Base-by-base conservation (phyloP, 2,888 invertebrate species). In the Orthonevra nobilis region DNA sequence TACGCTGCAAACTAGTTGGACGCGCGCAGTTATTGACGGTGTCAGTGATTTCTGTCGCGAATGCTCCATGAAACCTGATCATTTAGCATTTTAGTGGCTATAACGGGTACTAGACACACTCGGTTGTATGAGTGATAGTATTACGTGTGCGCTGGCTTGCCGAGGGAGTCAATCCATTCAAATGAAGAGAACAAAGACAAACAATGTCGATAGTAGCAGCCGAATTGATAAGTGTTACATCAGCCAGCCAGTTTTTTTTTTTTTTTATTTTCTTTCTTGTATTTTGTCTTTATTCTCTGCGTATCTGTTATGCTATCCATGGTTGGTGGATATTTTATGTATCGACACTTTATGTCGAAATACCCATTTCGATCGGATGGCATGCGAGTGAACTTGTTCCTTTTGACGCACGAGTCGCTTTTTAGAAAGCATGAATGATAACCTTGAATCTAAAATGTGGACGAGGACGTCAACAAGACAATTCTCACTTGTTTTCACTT, bases 361-460 rank as follows among this genome's bases (percentile, higher is more conserved):
- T 42, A 50, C n/a, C n/a, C n/a, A n/a, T 32, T 34, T 19, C 17
- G 3, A 20, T 32, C n/a, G 10, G 17, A 3, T 48, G 20, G 32
- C 17, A 36, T 14, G 12, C 17, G 5, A 14, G 26, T 54, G 23
- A 36, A 54, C 52, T 23, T 38, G 52, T 26, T 36, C 36, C 9
- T 54, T 36, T 4, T 36, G 26, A 15, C n/a, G n/a, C n/a, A 36
- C 36, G 2, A 36, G 48, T 17, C 10, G 14, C 2, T 36, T 36
- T n/a, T 54, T 36, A 34, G 26, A 54, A 36, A 54, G 52, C 36
- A 34, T 38, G 28, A 32, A 14, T 23, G 52, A 52, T 52, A 54
- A 54, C 52, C 52, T 54, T 54, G 36, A 54, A 36, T 23, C 14
- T 17, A 6, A 17, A 17, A 6, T 48, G 30, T 17, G 17, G 10